A percentile compares a stretch with the other conserved stretches of the same genome.
These are phyloP conservation scores for Acleris cristana DNA, from an alignment of 2,888 invertebrate genomes.

Conservation along the genomic window DNA sequence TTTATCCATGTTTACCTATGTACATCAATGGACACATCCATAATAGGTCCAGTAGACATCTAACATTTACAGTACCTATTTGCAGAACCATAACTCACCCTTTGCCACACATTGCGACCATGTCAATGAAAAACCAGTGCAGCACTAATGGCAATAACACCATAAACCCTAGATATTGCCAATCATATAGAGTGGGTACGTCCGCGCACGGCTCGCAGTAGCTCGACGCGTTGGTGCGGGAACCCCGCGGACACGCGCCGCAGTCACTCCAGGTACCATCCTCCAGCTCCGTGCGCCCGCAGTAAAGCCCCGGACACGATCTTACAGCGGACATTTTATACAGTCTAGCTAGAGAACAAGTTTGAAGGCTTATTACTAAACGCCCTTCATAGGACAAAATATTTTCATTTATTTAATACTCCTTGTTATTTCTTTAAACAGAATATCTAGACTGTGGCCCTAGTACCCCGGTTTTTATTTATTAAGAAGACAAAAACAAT, in stretches of 20 bases:
- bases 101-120: slow-evolving; percentile 88
- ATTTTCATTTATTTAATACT: too few relatives aligned
- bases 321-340: slow-evolving; percentile 63
- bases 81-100: slow-evolving; percentile 73
- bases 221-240: slow-evolving; percentile 87
- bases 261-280: slow-evolving; percentile 91
- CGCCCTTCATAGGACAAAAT: too few relatives aligned
- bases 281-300: slow-evolving; percentile 87
- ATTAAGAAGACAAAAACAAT: background rate
- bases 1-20: too few relatives aligned
- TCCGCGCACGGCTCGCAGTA: slow-evolving; percentile 91
- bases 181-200: slow-evolving; percentile 92
- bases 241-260: slow-evolving; percentile 94
- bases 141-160: slow-evolving; percentile 93
- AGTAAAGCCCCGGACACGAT: slow-evolving; percentile 92
- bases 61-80: background rate
- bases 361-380: background rate
- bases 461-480: too few relatives aligned
- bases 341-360: background rate
- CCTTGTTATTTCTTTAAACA: too few relatives aligned
- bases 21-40: too few relatives aligned
- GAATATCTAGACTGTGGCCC: too few relatives aligned
- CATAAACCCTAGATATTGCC: slow-evolving; percentile 97
- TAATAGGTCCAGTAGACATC: background rate
- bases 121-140: slow-evolving; percentile 97